Percentiles rank a stretch among this genome's conserved stretches.
phyloP scores from a whole-genome alignment of 2,113 vertebrate genomes.

The Daphoenositta chrysoptera region DNA sequence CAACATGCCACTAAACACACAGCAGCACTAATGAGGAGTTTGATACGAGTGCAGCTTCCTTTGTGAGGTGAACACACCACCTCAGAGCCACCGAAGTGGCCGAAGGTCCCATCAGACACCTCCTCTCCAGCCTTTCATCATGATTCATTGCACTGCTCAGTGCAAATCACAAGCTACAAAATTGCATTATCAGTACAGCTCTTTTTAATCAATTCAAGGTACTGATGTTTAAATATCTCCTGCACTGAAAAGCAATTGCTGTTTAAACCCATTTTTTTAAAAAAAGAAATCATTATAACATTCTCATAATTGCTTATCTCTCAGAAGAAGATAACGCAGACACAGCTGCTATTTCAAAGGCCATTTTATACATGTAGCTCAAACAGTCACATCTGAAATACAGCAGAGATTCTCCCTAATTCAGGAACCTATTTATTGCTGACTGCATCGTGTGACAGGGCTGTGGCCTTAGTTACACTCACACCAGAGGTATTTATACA shows the following conservation, averaged over 20 bases:
- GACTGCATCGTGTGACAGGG: neutral
- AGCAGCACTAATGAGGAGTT: neutral
- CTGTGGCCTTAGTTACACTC: neutral
- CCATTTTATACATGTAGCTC: neutral
- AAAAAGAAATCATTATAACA: conserved; percentile 36
- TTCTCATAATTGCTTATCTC: conserved; percentile 59
- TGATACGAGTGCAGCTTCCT: neutral
- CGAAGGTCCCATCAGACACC: neutral
- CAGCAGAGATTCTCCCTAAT: conserved; percentile 15
- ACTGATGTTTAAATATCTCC: conserved; percentile 45
- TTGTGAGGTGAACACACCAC: neutral
- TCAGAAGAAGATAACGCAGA: conserved; percentile 17
- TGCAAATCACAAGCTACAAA: neutral
- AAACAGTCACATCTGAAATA: conserved; percentile 18
- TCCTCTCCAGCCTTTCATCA: conserved; percentile 12
- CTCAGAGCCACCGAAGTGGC: neutral
- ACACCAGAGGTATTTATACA: conserved; percentile 1
- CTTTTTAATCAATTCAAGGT: conserved; percentile 48
- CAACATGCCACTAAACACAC: neutral
- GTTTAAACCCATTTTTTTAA: conserved; percentile 10
- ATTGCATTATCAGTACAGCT: conserved; percentile 8
- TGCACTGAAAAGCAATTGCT: neutral
- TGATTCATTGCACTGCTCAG: neutral
- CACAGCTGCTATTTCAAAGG: conserved; percentile 56
- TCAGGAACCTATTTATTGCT: conserved; percentile 14